phyloP scores from a whole-genome alignment of 2,888 invertebrate genomes.

The Blastobasis lacticolella region DNA sequence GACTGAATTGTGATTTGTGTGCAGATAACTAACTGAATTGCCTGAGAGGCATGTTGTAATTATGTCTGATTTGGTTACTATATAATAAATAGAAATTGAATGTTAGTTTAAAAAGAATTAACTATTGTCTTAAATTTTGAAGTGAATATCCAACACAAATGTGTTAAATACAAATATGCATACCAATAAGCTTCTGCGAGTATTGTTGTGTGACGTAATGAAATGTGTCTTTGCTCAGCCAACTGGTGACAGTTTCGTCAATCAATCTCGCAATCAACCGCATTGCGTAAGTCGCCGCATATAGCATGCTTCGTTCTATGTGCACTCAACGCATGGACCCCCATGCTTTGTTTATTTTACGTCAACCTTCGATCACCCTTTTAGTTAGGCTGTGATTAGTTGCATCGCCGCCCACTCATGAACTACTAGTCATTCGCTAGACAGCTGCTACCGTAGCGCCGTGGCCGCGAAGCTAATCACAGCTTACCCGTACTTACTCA shows the following conservation, averaged over 20 bases:
- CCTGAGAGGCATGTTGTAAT: too few species aligned
- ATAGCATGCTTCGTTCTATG: constrained; percentile 55
- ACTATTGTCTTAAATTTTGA: too few species aligned
- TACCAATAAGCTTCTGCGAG: constrained; percentile 50
- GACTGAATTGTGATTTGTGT: too few species aligned
- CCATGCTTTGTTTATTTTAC: constrained; percentile 31
- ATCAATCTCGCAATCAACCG: constrained; percentile 94
- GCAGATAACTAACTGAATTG: too few species aligned
- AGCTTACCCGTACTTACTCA: constrained; percentile 14
- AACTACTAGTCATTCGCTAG: too few species aligned
- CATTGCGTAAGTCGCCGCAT: constrained; percentile 87
- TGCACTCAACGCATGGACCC: constrained; percentile 58
- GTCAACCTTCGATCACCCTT: constrained; percentile 16
- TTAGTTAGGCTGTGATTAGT: constrained; percentile 26
- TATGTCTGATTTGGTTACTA: too few species aligned
- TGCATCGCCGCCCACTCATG: constrained; percentile 10
- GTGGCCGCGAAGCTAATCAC: constrained; percentile 16
- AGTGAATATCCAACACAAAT: neutral
- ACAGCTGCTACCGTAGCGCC: too few species aligned
- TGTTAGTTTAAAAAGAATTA: too few species aligned
- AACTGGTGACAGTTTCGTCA: constrained; percentile 93
- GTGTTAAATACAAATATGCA: neutral
- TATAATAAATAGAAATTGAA: too few species aligned
- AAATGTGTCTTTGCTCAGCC: constrained; percentile 80
- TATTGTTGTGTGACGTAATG: constrained; percentile 65